phyloP scores from a whole-genome alignment of 2,888 invertebrate species.

The Leptarthrus brevirostris region DNA sequence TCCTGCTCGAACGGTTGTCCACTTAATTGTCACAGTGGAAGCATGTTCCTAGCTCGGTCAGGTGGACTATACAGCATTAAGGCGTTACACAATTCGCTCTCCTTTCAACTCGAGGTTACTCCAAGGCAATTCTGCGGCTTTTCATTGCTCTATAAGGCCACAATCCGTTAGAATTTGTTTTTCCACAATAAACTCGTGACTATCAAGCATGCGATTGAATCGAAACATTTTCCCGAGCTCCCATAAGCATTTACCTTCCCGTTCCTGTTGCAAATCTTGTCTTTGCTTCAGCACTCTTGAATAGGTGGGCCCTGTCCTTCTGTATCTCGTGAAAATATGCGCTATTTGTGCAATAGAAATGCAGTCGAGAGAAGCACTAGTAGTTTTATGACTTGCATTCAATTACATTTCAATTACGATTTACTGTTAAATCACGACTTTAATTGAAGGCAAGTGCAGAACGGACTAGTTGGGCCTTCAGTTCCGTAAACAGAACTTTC shows the following conservation, averaged over 20 bases:
- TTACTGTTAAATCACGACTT: constrained; percentile 52
- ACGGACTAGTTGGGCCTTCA: not conserved
- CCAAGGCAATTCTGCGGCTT: not conserved
- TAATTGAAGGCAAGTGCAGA: constrained; percentile 47
- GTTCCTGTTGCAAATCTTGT: not conserved
- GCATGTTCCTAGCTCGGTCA: not conserved
- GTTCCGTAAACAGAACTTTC: not conserved
- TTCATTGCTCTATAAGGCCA: constrained; percentile 7
- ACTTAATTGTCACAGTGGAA: not conserved
- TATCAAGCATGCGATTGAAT: constrained; percentile 1
- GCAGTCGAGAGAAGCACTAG: not conserved
- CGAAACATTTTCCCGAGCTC: not conserved
- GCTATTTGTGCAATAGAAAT: not conserved
- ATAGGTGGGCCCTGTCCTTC: constrained; percentile 2
- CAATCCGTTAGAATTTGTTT: constrained; percentile 21
- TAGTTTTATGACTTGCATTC: constrained; percentile 34
- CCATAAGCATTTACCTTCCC: not conserved
- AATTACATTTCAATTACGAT: constrained; percentile 51
- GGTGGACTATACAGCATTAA: not conserved
- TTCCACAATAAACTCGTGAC: constrained; percentile 16
- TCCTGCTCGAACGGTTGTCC: not conserved
- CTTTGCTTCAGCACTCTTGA: not conserved
- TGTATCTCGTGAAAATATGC: not conserved
- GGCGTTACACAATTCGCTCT: constrained; percentile 1
- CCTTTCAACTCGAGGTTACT: not conserved